Base-by-base conservation (phyloP, 37 sponge, comb jelly and placozoan species). In the Ianthella basta region DNA sequence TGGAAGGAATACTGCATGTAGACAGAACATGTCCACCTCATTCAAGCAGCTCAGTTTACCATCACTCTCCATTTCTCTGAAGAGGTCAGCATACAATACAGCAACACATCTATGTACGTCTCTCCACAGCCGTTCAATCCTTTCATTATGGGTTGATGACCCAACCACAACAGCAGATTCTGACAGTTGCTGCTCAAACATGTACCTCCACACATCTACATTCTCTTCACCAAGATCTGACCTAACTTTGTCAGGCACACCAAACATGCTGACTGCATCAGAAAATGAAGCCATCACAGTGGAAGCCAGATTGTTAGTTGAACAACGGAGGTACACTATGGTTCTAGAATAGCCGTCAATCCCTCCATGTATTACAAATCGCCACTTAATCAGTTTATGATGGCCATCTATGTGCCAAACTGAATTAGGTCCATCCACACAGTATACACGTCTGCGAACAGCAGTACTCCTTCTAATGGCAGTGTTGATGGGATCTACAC, bases 341-440 rank as follows among this genome's bases (percentile, higher is more conserved):
- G 36, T 15, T 12, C 73, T 12, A 8, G 73, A 72, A 29, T 34
- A 72, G 32, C 73, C 73, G 36, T 72, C 73, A 32, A 72, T 72
- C 14, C 73, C 73, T 37, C 73, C 73, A 32, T 72, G 73, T 72
- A 72, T 29, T 32, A 79, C 59, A 79, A 79, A 79, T 14, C 59
- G 27, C 80, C 80, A 79, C 12, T 30, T 50, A n/a, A 79, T 79
- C 34, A 79, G 29, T 36, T 79, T 79, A 19, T 72, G 73, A 72
- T 72, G 30, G 40, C 73, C 73, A 72, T 72, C 73, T 38, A 72
- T 72, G 36, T 72, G 73, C 39, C 39, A 72, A 12, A 34, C 73
- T 37, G 32, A 37, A 72, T 72, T 72, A 37, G 41, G 40, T 12
- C 6, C 18, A 38, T 23, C 23, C 19, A 72, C 73, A 33, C 20